Conservation (phyloP, 2,888 invertebrate species). For the Diabrotica balteata region DNA sequence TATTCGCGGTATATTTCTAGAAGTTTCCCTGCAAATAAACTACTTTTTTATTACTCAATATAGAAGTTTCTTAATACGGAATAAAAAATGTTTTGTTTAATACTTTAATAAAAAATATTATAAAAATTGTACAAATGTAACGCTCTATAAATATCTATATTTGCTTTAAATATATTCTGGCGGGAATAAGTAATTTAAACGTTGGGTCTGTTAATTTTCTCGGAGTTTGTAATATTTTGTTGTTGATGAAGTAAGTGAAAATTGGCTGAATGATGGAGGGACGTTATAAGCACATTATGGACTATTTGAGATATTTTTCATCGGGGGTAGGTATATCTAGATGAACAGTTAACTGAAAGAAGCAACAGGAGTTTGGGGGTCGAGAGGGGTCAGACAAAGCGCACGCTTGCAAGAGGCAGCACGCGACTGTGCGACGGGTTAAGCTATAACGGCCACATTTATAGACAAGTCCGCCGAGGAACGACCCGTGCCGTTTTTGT, state of each 20-base stretch:
- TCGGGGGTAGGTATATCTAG: constrained; percentile 53
- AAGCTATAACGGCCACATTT: constrained; percentile 56
- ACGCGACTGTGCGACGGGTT: constrained; percentile 58
- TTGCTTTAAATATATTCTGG: no score
- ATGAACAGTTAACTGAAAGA: constrained; percentile 59
- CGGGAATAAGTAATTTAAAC: no score
- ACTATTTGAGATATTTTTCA: constrained; percentile 50
- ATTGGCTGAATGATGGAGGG: constrained; percentile 34
- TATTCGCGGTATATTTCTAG: no score
- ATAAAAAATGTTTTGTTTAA: no score
- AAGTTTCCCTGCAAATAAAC: no score
- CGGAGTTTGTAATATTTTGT: constrained; percentile 16
- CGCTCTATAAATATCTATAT: no score
- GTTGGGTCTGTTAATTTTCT: no score
- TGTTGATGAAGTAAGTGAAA: constrained; percentile 25
- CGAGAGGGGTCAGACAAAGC: constrained; percentile 63
- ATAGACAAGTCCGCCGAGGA: constrained; percentile 51
- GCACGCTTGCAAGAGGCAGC: constrained; percentile 60
- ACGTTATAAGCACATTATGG: constrained; percentile 41
- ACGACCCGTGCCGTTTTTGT: constrained; percentile 45
- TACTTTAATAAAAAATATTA: no score
- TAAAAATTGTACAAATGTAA: no score
- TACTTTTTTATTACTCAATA: no score
- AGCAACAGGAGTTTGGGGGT: constrained; percentile 59
- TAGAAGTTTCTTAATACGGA: no score